Evolutionary conservation across 1,140 invertebrate species (phyloP), one percentile per base, ranked within the genome.

Genomic region (Nasonia longicornis): DNA sequence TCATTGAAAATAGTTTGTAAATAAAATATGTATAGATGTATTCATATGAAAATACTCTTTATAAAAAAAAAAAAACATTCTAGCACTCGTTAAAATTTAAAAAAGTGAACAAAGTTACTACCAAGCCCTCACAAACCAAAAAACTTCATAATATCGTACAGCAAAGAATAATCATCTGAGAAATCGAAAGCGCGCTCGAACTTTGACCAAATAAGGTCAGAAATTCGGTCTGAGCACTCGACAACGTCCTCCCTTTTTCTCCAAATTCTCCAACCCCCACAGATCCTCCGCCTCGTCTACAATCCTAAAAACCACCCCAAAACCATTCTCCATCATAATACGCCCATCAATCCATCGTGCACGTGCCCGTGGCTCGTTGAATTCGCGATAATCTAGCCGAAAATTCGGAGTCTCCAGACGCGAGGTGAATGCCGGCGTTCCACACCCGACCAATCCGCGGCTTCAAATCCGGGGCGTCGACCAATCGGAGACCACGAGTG

Each of bases 201-300:
- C 20, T 77, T 80, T 83, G 69, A 80, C 82, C 78, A 83, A 69
- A 83, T 83, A 83, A 80, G 82, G 82, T 77, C 67, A 80, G 6
- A 73, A 79, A 79, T 69, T 70, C 77, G 35, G 70, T 14, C 11
- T 69, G 29, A 6, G 10, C 10, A 2, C 69, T 7, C 11, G 38
- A 29, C 52, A 58, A 52, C 69, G 26, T 31, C 48, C 42, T 31
- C 75, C 26, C 14, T 1, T 67, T 67, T 67, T 16, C 64, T 67
- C 26, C 64, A 3, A 31, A 29, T 67, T 6, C 1, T n/a, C 8
- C 64, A 58, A n/a, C 6, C 20, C 48, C 16, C 16, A 58, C 0
- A 3, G 20, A 58, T 16, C 20, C 3, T n/a, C 52, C 7, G 16
- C 6, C 52, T 58, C 45, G 4, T 3, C 45, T n/a, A 16, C 20